Base-by-base conservation (phyloP, 2,113 vertebrate genomes). In the Syrrhaptes paradoxus region DNA sequence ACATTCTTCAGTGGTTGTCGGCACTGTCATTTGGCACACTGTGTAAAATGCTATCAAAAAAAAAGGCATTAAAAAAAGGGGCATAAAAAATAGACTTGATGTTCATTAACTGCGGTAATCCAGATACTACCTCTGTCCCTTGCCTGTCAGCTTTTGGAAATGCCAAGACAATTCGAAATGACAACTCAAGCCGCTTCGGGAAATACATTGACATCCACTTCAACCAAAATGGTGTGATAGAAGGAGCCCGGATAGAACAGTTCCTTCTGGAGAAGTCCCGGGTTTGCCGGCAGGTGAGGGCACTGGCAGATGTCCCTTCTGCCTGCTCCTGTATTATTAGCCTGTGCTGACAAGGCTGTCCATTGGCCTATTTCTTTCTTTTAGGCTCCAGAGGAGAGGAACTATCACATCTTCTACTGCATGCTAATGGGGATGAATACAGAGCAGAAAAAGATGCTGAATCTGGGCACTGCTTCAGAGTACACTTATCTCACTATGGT, bases 151-250 rank as follows among this genome's bases (percentile, higher is more conserved):
- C 99, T 76, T 99, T 99, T 84, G 99, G 99, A 85, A 99, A 99
- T 11, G 99, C 99, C 83, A 99, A 99, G 97, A 99, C 99, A 17
- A 85, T 99, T 81, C 98, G 98, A 66, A 99, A 99, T 11, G 99
- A 99, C 97, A 99, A 99, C 96, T 99, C 99, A 16, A 99, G 99
- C 93, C 99, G 99, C 72, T 99, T 99, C 29, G 99, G 99, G 88
- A 99, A 99, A 95, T 99, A 99, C 96, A 98, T 99, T 3, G 98
- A 99, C 72, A 98, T 99, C 85, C 97, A 98, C 96, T 99, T 99
- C 97, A 99, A 89, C 87, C 82, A 98, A 29, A 98, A 81, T 0
- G 99, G 99, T 17, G 98, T 98, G 77, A 99, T 99, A 3, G 98
- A 99, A 89, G 99, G 99, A 17, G 99, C 99, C 3, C 98, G 98